phyloP scores from a whole-genome alignment of 2,113 vertebrate species.

The Ceyx margarethae region DNA sequence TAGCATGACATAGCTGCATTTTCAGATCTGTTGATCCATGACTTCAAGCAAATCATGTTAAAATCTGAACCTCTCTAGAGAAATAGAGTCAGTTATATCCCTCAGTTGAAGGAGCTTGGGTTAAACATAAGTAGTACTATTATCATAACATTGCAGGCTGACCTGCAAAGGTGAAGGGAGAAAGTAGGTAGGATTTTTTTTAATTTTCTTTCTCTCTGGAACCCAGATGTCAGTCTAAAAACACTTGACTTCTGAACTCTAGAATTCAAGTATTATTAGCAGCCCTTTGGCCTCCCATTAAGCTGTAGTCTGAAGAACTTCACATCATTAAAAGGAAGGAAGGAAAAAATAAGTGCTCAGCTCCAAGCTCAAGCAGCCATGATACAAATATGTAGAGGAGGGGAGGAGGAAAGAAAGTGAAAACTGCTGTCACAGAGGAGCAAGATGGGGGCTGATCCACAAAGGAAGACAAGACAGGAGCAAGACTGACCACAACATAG shows the following conservation, averaged over 20 bases:
- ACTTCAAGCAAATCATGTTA: slow-evolving; percentile 27
- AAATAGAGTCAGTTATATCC: neutral
- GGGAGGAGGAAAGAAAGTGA: neutral
- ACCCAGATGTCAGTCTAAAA: slow-evolving; percentile 6
- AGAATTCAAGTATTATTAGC: slow-evolving; percentile 30
- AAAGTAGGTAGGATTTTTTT: neutral
- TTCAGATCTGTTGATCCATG: neutral
- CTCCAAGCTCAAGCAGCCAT: neutral
- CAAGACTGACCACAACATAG: neutral
- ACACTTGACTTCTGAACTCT: slow-evolving; percentile 45
- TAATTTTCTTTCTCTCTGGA: slow-evolving; percentile 18
- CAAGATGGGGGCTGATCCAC: neutral
- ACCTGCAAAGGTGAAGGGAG: slow-evolving; percentile 1
- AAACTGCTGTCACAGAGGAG: neutral
- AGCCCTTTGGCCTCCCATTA: slow-evolving; percentile 32
- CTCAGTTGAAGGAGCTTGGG: neutral
- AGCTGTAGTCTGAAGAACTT: neutral
- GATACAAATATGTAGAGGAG: neutral
- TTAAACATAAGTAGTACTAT: slow-evolving; percentile 1
- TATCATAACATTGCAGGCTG: neutral
- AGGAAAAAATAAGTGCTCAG: neutral
- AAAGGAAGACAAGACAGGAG: neutral
- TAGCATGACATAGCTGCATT: neutral
- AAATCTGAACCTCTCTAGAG: neutral
- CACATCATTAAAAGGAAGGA: neutral